Evolutionary conservation across 2,113 vertebrate species (phyloP).

Genomic region (Carassius gibelio): DNA sequence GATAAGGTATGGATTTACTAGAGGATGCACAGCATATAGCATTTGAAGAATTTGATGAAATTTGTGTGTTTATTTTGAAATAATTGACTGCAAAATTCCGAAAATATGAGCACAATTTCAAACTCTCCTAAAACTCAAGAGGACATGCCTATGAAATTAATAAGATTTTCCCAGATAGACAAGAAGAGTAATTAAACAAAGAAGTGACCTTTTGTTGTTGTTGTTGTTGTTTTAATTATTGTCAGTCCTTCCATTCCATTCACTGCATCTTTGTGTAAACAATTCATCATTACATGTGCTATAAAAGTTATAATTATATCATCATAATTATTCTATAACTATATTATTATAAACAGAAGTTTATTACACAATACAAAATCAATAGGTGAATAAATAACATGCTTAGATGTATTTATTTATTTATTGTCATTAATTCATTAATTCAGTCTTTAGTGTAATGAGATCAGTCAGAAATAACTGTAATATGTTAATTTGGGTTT

Average conservation of each 20-base stretch:
- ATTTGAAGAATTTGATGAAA: not conserved
- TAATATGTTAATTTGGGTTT: too few species aligned
- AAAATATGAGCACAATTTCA: not conserved
- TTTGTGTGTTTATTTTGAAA: not conserved
- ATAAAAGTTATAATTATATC: too few species aligned
- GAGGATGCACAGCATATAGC: not conserved
- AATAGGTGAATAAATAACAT: too few species aligned
- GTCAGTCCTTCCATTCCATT: not conserved
- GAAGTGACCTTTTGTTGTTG: too few species aligned
- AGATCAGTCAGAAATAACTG: too few species aligned
- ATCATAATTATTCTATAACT: too few species aligned
- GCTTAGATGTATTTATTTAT: too few species aligned
- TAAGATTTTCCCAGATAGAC: not conserved
- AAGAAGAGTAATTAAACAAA: not conserved
- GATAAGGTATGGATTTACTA: not conserved
- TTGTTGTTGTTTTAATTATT: too few species aligned
- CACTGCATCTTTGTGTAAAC: not conserved
- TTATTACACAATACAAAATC: too few species aligned
- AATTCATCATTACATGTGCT: not conserved
- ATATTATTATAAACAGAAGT: too few species aligned
- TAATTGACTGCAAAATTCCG: not conserved
- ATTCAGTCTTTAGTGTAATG: too few species aligned
- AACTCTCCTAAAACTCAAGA: not conserved
- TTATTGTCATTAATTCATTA: too few species aligned
- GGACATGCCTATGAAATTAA: not conserved